Evolutionary conservation across 2,113 vertebrate species (phyloP).

Genomic region (Furnarius figulus): DNA sequence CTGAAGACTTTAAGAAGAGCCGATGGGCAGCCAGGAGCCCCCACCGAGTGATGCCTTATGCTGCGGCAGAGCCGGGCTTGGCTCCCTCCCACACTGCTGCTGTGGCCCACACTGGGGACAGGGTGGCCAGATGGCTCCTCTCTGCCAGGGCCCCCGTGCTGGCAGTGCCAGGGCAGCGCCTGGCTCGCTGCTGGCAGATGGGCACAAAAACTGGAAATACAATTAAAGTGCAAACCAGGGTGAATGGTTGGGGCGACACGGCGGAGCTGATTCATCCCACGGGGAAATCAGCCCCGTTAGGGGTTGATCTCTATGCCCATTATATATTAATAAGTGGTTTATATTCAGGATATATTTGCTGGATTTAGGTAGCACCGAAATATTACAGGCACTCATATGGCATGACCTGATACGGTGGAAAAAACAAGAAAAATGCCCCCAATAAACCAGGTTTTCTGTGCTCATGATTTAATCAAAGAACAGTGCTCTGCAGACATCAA

Average conservation of each 20-base stretch:
- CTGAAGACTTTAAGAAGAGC: not conserved
- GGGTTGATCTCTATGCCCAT: not conserved
- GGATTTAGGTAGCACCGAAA: not conserved
- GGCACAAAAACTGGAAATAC: not conserved
- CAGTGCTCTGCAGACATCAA: not conserved
- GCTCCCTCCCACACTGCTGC: not conserved
- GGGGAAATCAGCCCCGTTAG: not conserved
- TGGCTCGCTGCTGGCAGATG: not conserved
- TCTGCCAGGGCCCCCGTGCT: not conserved
- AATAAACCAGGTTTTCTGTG: not conserved
- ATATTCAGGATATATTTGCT: not conserved
- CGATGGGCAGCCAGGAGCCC: not conserved
- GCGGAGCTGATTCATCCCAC: rapidly evolving
- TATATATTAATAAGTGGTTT: not conserved
- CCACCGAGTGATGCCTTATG: not conserved
- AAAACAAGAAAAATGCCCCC: not conserved
- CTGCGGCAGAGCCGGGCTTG: not conserved
- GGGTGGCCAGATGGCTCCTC: not conserved
- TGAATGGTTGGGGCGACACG: not conserved
- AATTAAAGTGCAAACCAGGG: not conserved
- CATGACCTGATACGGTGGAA: not conserved
- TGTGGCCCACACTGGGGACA: not conserved
- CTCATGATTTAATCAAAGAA: not conserved
- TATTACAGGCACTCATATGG: not conserved
- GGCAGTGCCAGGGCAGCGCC: not conserved